Evolutionary conservation across 53 echinoderm and acorn worm species (phyloP).

Genomic region (Glandiceps talaboti): DNA sequence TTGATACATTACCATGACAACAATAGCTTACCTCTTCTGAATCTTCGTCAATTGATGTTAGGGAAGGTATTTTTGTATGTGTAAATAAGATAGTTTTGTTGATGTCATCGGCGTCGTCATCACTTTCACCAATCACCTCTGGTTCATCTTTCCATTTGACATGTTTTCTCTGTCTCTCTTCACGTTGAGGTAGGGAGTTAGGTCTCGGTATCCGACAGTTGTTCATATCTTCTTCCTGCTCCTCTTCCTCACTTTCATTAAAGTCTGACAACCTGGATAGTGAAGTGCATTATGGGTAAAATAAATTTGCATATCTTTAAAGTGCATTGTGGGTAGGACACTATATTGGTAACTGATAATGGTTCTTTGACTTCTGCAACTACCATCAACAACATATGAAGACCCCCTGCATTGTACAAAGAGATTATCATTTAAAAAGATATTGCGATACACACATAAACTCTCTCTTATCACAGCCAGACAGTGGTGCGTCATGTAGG

Average conservation of each 20-base stretch:
- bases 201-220: too few relatives aligned
- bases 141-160: neutral
- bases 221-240: constrained; percentile 13
- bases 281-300: neutral
- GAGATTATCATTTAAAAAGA: too few relatives aligned
- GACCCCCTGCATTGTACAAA: too few relatives aligned
- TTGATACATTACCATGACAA: constrained; percentile 1
- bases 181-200: neutral
- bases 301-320: neutral
- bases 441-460: too few relatives aligned
- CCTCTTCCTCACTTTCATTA: constrained; percentile 5
- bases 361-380: too few relatives aligned
- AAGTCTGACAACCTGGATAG: neutral
- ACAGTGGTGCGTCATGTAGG: too few relatives aligned
- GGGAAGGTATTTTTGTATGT: constrained; percentile 10
- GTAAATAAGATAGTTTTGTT: neutral
- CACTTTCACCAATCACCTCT: neutral
- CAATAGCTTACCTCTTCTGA: constrained; percentile 5
- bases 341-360: too few relatives aligned
- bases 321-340: too few relatives aligned
- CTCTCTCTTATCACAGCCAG: too few relatives aligned
- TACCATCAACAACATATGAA: too few relatives aligned
- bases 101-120: neutral
- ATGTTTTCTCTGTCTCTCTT: neutral
- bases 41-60: neutral